phyloP scores from a whole-genome alignment of 37 sponge, comb jelly and placozoan genomes.

The Beroe ovata region DNA sequence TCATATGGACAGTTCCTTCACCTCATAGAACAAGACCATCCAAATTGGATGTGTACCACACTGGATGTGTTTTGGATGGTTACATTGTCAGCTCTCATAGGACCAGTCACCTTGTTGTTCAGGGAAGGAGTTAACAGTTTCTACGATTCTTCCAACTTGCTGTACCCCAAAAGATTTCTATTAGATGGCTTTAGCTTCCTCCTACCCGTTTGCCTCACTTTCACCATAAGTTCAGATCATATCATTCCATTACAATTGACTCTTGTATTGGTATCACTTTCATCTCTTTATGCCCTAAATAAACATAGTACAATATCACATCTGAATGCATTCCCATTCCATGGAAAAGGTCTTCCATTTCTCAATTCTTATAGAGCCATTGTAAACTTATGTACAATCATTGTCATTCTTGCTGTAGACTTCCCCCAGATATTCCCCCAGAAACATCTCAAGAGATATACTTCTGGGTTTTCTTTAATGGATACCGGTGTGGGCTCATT shows the following conservation, averaged over 20 bases:
- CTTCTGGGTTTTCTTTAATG: conserved; percentile 91
- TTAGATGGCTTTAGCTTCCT: conserved; percentile 65
- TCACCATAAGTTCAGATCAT: conserved; percentile 77
- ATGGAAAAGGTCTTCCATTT: not conserved
- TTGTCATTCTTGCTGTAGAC: conserved; percentile 95
- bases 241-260: not conserved
- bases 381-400: conserved; percentile 78
- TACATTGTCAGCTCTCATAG: not conserved
- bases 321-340: conserved; percentile 2
- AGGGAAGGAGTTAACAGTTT: not conserved
- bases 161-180: too few relatives aligned
- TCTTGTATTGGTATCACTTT: not conserved
- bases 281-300: not conserved
- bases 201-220: conserved; percentile 68
- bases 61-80: not conserved
- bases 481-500: conserved; percentile 92
- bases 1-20: conserved; percentile 2
- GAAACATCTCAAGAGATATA: conserved; percentile 85
- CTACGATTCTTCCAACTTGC: too few relatives aligned
- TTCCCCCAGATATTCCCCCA: conserved; percentile 84
- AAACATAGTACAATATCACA: conserved; percentile 69
- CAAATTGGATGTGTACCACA: conserved; percentile 3
- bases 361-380: conserved; percentile 74
- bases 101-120: not conserved
- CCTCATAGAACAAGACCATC: not conserved